Conservation (phyloP, 1,140 invertebrate species). For the Andricus grossulariae region DNA sequence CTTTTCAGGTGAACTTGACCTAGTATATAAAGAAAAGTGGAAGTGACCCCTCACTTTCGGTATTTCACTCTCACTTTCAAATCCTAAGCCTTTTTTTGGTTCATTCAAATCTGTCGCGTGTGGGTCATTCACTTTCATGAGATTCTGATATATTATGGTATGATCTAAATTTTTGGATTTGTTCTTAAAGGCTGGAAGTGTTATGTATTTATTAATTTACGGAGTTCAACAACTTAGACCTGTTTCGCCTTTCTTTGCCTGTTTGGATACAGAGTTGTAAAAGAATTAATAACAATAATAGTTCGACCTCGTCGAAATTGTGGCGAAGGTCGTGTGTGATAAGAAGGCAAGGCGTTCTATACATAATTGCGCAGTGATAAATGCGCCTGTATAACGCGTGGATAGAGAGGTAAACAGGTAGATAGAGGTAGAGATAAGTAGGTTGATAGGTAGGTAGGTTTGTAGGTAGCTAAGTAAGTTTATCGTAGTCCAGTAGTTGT, state of each 20-base stretch:
- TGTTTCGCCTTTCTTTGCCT: neutral
- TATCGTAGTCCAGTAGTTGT: neutral
- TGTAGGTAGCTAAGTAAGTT: conserved; percentile 45
- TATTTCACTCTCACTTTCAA: neutral
- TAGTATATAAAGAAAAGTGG: conserved; percentile 54
- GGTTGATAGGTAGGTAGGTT: conserved; percentile 52
- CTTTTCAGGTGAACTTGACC: conserved; percentile 57
- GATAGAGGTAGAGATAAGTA: conserved; percentile 53
- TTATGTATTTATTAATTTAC: neutral
- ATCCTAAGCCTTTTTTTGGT: neutral
- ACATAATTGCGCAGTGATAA: conserved; percentile 62
- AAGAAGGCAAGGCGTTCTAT: conserved; percentile 58
- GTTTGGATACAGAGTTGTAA: conserved; percentile 41
- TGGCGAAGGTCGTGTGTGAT: conserved; percentile 64
- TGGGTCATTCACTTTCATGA: no score
- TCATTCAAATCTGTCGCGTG: neutral
- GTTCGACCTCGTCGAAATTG: conserved; percentile 65
- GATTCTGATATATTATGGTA: no score
- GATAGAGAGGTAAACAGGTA: conserved; percentile 48
- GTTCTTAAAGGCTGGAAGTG: neutral
- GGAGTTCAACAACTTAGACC: neutral
- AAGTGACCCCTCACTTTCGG: conserved; percentile 49
- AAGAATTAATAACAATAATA: conserved; percentile 49
- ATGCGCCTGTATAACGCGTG: conserved; percentile 49
- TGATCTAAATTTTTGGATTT: no score